Evolutionary conservation across 2,797 vertebrate genomes (phyloP).

Genomic region (Remorina albescens): DNA sequence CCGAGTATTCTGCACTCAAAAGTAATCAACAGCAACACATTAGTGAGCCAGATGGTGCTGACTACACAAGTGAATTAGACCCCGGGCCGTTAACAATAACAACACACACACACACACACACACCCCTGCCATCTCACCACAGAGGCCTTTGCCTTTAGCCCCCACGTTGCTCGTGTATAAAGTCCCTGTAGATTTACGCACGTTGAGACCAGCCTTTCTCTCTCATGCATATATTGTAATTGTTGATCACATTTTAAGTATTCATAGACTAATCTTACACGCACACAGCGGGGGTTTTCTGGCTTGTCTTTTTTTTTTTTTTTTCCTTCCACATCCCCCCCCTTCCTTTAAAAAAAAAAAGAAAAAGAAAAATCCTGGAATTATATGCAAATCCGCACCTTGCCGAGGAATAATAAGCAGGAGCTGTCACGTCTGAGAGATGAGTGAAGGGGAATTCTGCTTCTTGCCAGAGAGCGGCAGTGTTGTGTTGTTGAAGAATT

Average conservation of each 20-base stretch:
- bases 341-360: too few species aligned
- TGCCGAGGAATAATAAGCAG: slow-evolving; percentile 61
- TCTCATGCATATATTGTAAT: slow-evolving; percentile 16
- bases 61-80: slow-evolving; percentile 64
- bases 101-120: neutral
- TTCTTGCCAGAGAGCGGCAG: slow-evolving; percentile 65
- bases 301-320: slow-evolving; percentile 19
- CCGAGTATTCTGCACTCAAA: slow-evolving; percentile 56
- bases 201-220: neutral
- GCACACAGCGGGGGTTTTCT: slow-evolving; percentile 42
- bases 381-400: slow-evolving; percentile 60
- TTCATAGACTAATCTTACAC: slow-evolving; percentile 51
- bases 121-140: slow-evolving; percentile 7
- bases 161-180: slow-evolving; percentile 3
- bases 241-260: slow-evolving; percentile 51
- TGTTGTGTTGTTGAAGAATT: slow-evolving; percentile 54
- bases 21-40: slow-evolving; percentile 73
- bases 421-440: slow-evolving; percentile 47
- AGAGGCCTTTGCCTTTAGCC: slow-evolving; percentile 9
- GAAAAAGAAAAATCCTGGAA: too few species aligned
- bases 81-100: slow-evolving; percentile 17
- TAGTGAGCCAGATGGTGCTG: slow-evolving; percentile 72
- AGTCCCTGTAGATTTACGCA: slow-evolving; percentile 22
- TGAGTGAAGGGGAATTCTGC: slow-evolving; percentile 32
- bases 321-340: too few species aligned